phyloP scores from a whole-genome alignment of 2,888 invertebrate genomes.

The Pammene fasciana region DNA sequence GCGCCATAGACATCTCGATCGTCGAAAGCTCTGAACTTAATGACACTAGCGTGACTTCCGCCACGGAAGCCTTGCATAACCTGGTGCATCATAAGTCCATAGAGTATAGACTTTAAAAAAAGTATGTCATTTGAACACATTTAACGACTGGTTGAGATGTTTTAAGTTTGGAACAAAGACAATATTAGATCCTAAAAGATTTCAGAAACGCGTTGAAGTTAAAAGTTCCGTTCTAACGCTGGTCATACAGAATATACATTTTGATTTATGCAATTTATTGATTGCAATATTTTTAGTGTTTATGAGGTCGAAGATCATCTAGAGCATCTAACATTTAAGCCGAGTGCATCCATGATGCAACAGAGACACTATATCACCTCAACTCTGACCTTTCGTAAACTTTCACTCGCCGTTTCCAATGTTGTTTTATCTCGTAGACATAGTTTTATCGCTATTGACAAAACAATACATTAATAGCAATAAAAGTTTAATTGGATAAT shows the following conservation, averaged over 20 bases:
- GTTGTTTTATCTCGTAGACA: conserved; percentile 21
- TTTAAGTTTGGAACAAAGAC: background rate
- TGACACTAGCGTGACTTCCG: conserved; percentile 59
- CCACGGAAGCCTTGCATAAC: conserved; percentile 53
- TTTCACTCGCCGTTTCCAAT: conserved; percentile 34
- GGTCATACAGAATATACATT: too few species aligned
- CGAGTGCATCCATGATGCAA: conserved; percentile 36
- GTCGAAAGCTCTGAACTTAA: conserved; percentile 54
- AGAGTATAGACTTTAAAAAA: conserved; percentile 22
- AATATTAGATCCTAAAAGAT: too few species aligned
- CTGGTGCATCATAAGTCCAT: conserved; percentile 45
- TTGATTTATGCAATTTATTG: too few species aligned
- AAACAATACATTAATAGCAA: conserved; percentile 22
- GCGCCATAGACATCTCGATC: conserved; percentile 50
- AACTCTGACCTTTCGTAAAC: conserved; percentile 40
- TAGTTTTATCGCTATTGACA: conserved; percentile 10
- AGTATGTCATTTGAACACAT: conserved; percentile 24
- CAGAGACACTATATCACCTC: conserved; percentile 37
- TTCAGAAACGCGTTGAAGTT: too few species aligned
- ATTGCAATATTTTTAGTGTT: background rate
- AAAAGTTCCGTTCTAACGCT: too few species aligned
- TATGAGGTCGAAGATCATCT: conserved; percentile 27
- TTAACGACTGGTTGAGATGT: background rate
- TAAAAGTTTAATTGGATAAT: conserved; percentile 34
- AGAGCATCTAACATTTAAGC: conserved; percentile 31